Evolutionary conservation across 2,888 invertebrate species (phyloP), one percentile per base, ranked within the genome.

Genomic region (Orthonychiurus folsomi): DNA sequence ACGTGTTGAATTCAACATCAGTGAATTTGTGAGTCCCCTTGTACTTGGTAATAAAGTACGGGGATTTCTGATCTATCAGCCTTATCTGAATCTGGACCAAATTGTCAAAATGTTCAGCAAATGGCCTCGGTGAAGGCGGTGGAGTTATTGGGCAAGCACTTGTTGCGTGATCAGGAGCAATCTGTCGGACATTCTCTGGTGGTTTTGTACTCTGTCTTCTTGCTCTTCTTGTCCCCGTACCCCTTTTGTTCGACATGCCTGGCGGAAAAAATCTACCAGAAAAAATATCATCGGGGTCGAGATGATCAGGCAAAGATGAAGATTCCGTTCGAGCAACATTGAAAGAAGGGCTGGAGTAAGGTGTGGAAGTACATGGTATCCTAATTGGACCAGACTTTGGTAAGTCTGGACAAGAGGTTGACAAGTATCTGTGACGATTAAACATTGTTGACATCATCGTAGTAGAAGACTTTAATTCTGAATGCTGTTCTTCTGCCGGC

Each of bases 1-100:
- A 79, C 73, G 91, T 87, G 76, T 93, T 94, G 77, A 95, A 94
- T 75, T 94, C 91, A 24, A 95, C 85, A 60, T 84, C 80, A 69
- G 86, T 83, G 52, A 83, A 82, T n/a, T 85, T 80, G 78, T 84
- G 78, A 15, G 77, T 78, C 76, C 83, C 82, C 69, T 85, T 82
- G 74, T 85, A 86, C 60, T 82, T 81, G 2, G 82, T 81, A 20
- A 78, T 76, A 75, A 86, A 87, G 73, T 83, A 81, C 27, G 87
- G 85, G 60, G 85, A 84, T 18, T 79, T 77, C 15, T 84, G 83
- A 76, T 86, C 85, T 1, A 87, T 81, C 21, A 87, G 78, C 63
- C 85, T 67, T 0, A 84, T 70, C 82, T 85, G 75, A 81, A 87
- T 76, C 83, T 85, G 82, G 12, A 91, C 90, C 56, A 91, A 80